Base-by-base conservation (phyloP, 2,888 invertebrate genomes). In the Seladonia tumulorum region DNA sequence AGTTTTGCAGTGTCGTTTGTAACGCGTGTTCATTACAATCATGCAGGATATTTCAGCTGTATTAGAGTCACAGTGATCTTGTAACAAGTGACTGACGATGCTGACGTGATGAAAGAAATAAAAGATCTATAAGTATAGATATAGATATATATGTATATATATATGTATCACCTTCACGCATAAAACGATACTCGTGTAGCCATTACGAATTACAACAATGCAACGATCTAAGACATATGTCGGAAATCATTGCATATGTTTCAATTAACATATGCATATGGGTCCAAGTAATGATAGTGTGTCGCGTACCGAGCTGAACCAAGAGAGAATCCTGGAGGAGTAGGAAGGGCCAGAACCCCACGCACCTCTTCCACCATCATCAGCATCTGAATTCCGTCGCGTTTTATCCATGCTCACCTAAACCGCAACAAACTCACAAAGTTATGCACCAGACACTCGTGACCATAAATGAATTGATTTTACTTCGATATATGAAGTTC, bases 231-330 rank as follows among this genome's bases (percentile, higher is more conserved):
- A 90, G 70, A 81, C 86, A 66, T 81, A 75, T 84, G 76, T 85
- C 73, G 83, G 66, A 79, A 80, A 90, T 89, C 83, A 79, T 82
- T 83, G 85, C 86, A 85, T 86, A 88, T 90, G 87, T 87, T 85
- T 90, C 86, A 84, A 88, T 88, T 90, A 88, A 89, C 92, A 91
- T 93, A 93, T 93, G 94, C 94, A 91, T 94, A 94, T 94, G 95
- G 94, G 95, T 95, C 94, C 94, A 95, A 94, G 94, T 93, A 93
- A 91, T 94, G 91, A 92, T 92, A 93, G 91, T 93, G 93, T 94
- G 94, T 94, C 95, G 94, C 95, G 94, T 95, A 95, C 95, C 95
- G 94, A 95, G 93, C 93, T 94, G 95, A 95, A 94, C 95, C 94
- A 95, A 93, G 94, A 94, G 90, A 94, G 93, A 93, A 95, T 94